Conservation (phyloP, 2,888 invertebrate genomes). For the Aelia acuminata region DNA sequence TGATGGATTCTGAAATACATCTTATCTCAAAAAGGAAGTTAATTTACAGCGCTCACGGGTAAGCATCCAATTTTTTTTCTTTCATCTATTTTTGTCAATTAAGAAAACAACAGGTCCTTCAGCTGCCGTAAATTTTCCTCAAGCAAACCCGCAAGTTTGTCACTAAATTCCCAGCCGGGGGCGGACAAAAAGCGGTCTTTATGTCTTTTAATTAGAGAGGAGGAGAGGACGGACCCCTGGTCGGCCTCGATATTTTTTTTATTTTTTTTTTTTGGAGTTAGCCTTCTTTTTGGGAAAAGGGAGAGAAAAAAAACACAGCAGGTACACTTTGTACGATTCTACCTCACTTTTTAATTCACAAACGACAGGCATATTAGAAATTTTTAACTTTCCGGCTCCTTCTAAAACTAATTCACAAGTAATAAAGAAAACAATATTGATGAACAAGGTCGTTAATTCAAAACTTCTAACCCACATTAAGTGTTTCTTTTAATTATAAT, state of each 20-base stretch:
- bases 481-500: too few relatives aligned
- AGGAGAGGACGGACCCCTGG: background rate
- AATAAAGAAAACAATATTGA: background rate
- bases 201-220: constrained; percentile 25
- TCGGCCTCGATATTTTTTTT: background rate
- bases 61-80: background rate
- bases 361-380: background rate
- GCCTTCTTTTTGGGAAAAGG: background rate
- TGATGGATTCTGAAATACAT: too few relatives aligned
- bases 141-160: background rate
- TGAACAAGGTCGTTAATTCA: background rate
- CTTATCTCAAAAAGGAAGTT: background rate
- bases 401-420: background rate
- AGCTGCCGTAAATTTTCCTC: background rate
- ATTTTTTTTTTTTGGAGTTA: background rate
- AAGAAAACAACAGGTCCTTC: background rate
- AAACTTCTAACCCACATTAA: background rate
- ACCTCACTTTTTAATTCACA: background rate
- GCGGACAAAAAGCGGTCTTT: constrained; percentile 1
- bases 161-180: background rate
- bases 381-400: background rate
- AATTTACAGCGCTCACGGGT: background rate
- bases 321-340: background rate
- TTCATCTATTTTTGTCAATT: background rate
- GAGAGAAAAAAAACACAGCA: background rate